These are phyloP conservation scores for Strigops habroptila DNA, from an alignment of 2,113 vertebrate species.

Conservation along the genomic window DNA sequence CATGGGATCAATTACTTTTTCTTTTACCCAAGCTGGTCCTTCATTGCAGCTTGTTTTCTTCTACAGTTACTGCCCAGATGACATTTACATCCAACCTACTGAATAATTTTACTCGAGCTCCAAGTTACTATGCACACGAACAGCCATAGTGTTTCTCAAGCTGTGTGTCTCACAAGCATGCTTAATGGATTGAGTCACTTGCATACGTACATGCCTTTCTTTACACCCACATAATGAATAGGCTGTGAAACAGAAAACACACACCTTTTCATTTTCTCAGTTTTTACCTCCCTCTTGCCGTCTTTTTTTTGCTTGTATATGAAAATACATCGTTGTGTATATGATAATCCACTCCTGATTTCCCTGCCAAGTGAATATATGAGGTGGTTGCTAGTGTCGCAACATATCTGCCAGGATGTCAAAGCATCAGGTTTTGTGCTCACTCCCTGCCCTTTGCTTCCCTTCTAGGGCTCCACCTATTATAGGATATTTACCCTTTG, in stretches of 20 bases:
- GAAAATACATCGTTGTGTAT: neutral
- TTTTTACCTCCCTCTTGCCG: neutral
- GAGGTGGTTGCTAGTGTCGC: neutral
- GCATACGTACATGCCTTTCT: constrained; percentile 14
- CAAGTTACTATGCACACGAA: neutral
- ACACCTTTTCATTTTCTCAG: constrained; percentile 38
- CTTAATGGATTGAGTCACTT: constrained; percentile 54
- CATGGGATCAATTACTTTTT: neutral
- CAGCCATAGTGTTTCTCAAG: constrained; percentile 18
- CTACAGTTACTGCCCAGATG: neutral
- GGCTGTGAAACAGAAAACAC: constrained; percentile 38
- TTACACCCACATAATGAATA: constrained; percentile 52
- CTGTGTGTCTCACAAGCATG: constrained; percentile 9
- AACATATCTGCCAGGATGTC: neutral
- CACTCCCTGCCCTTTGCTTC: constrained; percentile 30
- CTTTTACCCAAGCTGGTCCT: neutral
- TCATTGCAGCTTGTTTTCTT: neutral
- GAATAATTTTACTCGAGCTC: constrained; percentile 16
- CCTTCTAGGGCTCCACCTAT: constrained; percentile 82
- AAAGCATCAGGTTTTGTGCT: neutral
- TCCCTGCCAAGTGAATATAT: neutral
- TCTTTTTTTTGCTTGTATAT: neutral
- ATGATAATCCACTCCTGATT: neutral
- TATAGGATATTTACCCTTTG: constrained; percentile 89
- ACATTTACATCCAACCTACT: constrained; percentile 31